A percentile compares a stretch with the other conserved stretches of the same genome.
phyloP scores from a whole-genome alignment of 2,888 invertebrate genomes.

The Entomobrya proxima region DNA sequence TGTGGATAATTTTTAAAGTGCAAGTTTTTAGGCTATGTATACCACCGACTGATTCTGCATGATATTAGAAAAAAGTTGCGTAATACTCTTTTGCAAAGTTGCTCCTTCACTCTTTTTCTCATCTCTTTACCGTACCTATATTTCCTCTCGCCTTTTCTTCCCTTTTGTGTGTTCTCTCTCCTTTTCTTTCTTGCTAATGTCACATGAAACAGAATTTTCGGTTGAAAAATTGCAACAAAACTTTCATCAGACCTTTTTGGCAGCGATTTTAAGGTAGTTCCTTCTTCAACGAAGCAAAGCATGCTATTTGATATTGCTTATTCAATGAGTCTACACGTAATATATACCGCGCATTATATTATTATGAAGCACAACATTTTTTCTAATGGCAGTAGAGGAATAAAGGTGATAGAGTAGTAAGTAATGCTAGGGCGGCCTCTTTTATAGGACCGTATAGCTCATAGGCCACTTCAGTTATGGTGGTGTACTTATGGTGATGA shows the following conservation, averaged over 20 bases:
- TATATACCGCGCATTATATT: conserved; percentile 37
- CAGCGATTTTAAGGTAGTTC: conserved; percentile 42
- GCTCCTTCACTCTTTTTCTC: background rate
- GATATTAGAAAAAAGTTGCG: background rate
- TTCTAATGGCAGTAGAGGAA: background rate
- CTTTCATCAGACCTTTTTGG: conserved; percentile 61
- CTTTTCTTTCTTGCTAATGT: conserved; percentile 37
- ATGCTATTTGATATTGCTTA: conserved; percentile 51
- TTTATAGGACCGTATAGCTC: background rate
- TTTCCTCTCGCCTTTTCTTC: conserved; percentile 2
- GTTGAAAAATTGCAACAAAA: conserved; percentile 66
- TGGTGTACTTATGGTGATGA: conserved; percentile 12
- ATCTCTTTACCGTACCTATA: background rate
- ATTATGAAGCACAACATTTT: conserved; percentile 11
- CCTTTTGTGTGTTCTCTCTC: background rate
- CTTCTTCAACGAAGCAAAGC: conserved; percentile 9
- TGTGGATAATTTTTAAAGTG: background rate
- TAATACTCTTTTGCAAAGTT: background rate
- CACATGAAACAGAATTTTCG: conserved; percentile 61
- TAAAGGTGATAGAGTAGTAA: background rate
- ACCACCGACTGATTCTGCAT: background rate
- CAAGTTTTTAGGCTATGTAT: background rate
- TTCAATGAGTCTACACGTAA: conserved; percentile 46
- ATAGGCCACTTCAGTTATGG: background rate
- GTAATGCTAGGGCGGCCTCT: background rate